Evolutionary conservation across 2,113 vertebrate genomes (phyloP).

Genomic region (Ictalurus punctatus): DNA sequence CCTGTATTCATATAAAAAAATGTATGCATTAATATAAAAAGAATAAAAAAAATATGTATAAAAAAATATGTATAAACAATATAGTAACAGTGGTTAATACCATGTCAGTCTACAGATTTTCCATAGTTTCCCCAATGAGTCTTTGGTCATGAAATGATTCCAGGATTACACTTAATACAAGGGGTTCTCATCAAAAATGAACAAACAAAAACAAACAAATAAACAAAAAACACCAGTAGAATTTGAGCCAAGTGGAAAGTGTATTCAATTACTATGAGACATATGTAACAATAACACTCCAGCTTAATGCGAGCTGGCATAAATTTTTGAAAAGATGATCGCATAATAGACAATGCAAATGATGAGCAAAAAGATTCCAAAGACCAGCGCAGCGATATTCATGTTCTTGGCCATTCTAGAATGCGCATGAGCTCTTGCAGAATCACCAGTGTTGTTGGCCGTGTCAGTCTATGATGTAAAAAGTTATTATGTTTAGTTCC

Average conservation of each 20-base stretch:
- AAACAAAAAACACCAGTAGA: neutral
- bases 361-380: slow-evolving; percentile 27
- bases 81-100: neutral
- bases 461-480: slow-evolving; percentile 37
- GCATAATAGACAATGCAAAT: neutral
- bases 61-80: neutral
- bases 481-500: neutral
- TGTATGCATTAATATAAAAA: neutral
- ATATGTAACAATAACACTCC: neutral
- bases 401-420: slow-evolving; percentile 46
- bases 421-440: slow-evolving; percentile 24
- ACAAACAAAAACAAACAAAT: neutral
- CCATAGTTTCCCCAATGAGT: neutral
- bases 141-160: neutral
- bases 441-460: slow-evolving; percentile 39
- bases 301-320: no score
- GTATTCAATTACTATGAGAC: neutral
- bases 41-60: neutral
- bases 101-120: neutral
- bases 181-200: neutral
- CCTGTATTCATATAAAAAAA: no score
- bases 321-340: fast-evolving
- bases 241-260: neutral
- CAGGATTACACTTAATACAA: neutral
- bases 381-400: slow-evolving; percentile 47